Evolutionary conservation across 1,140 invertebrate species (phyloP).

Genomic region (Drosophila persimilis): DNA sequence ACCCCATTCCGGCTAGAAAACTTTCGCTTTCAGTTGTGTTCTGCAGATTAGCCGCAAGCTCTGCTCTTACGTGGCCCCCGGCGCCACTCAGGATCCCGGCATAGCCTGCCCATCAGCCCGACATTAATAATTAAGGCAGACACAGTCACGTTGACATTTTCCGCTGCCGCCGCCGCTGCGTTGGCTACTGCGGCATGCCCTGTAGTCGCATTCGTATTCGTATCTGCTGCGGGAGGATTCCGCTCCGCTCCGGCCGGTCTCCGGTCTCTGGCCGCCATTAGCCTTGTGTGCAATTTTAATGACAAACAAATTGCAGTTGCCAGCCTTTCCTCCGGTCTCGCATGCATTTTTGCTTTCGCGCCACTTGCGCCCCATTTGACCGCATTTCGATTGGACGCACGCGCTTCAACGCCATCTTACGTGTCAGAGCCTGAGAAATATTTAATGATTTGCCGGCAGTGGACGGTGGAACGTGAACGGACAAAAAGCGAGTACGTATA

Average conservation of each 20-base stretch:
- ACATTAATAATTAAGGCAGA: slow-evolving; percentile 64
- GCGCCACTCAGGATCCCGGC: slow-evolving; percentile 22
- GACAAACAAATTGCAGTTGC: slow-evolving; percentile 74
- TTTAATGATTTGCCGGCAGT: slow-evolving; percentile 58
- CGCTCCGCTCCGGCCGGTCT: too few relatives aligned
- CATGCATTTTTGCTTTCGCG: slow-evolving; percentile 27
- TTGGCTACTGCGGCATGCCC: slow-evolving; percentile 26
- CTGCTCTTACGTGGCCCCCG: slow-evolving; percentile 15
- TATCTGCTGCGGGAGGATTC: slow-evolving; percentile 13
- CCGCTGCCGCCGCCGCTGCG: slow-evolving; percentile 22
- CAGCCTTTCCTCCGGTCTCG: slow-evolving; percentile 29
- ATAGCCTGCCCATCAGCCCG: slow-evolving; percentile 49
- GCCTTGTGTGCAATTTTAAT: slow-evolving; percentile 81
- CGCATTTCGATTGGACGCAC: slow-evolving; percentile 71
- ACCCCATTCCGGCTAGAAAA: slow-evolving; percentile 28
- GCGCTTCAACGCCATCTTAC: slow-evolving; percentile 68
- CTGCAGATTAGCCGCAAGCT: slow-evolving; percentile 47
- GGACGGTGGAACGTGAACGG: neutral
- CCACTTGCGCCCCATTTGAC: slow-evolving; percentile 67
- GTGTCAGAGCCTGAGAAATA: slow-evolving; percentile 73
- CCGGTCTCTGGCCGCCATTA: slow-evolving; percentile 56
- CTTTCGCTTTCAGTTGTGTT: slow-evolving; percentile 20
- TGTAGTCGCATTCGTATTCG: neutral
- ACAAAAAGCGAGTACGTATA: neutral
- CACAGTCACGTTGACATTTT: slow-evolving; percentile 60